Conservation (phyloP, 2,888 invertebrate genomes). For the Seladonia tumulorum region DNA sequence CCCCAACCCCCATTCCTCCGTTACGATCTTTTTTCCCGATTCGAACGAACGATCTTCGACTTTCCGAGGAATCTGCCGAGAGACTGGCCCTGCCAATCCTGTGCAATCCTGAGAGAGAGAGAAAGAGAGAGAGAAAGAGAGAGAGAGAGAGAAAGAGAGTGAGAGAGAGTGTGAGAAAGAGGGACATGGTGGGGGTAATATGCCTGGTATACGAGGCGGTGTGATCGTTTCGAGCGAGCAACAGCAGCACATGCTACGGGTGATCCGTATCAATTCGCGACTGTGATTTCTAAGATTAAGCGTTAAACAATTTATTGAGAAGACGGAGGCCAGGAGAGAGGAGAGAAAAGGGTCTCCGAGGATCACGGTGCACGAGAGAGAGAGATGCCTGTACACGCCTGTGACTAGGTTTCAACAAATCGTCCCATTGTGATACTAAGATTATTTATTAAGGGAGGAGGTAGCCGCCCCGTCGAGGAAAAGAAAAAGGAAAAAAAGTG, state of each 20-base stretch:
- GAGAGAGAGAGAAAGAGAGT: not conserved
- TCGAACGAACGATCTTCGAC: constrained; percentile 22
- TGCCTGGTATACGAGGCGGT: constrained; percentile 39
- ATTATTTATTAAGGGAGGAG: constrained; percentile 60
- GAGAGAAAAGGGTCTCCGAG: not conserved
- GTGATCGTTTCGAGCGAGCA: constrained; percentile 46
- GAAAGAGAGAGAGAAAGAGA: not conserved
- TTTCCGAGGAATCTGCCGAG: constrained; percentile 15
- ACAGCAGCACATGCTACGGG: constrained; percentile 60
- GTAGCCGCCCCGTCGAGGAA: constrained; percentile 24
- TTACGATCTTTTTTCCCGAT: not conserved
- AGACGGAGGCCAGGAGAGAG: not conserved
- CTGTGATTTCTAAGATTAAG: constrained; percentile 74
- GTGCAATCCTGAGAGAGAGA: not conserved
- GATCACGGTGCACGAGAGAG: not conserved
- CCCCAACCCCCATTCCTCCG: no score
- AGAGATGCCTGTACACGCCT: constrained; percentile 1
- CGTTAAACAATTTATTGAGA: constrained; percentile 46
- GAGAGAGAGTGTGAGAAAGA: not conserved
- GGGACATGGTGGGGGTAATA: constrained; percentile 13
- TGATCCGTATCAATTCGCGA: constrained; percentile 73
- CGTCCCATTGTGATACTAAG: constrained; percentile 74
- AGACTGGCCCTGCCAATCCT: constrained; percentile 42
- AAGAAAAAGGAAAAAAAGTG: constrained; percentile 12
- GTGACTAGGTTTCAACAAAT: constrained; percentile 50